Base-by-base conservation (phyloP, 2,113 vertebrate species). In the Gambusia holbrooki region DNA sequence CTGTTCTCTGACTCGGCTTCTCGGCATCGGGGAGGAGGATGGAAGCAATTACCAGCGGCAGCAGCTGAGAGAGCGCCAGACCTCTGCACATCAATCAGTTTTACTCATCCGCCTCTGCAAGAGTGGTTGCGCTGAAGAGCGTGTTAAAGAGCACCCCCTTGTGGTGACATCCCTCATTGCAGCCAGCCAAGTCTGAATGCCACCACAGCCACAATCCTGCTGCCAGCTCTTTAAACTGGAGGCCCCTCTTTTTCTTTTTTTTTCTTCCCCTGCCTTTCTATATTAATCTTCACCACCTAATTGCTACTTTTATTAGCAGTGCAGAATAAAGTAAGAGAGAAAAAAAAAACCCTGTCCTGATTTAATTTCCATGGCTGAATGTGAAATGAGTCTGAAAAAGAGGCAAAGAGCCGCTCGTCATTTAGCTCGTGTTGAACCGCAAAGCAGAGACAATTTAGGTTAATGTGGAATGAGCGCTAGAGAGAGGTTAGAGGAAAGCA, bases 21-120 rank as follows among this genome's bases (percentile, higher is more conserved):
- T 86, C 77, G 63, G 28, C 13, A 77, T 72, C 76, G 66, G 86
- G 86, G 73, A 84, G 87, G 83, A 88, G 87, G 78, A 90, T 89
- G 90, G 91, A 92, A 90, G 91, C 89, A 93, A 93, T 93, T 93
- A 91, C 86, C 87, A 91, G 87, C 76, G 3, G 83, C 88, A 90
- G 92, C 82, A 86, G 83, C 89, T 85, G 86, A 90, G 86, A 87
- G 81, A 73, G 84, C 79, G 84, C 91, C 90, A 88, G 81, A 79
- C 76, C 86, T 83, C 83, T 79, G 85, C 83, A 87, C 85, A 90
- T 94, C 87, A 90, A 93, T 93, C 93, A 89, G 90, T 73, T 87
- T 88, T 87, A 88, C 74, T 69, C 77, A 73, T 5, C 74, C 29
- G 71, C 78, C 69, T 45, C 75, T 60, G 82, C 12, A 13, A 54